Evolutionary conservation across 1,140 invertebrate genomes (phyloP).

Genomic region (Dinothrombium tinctorium): DNA sequence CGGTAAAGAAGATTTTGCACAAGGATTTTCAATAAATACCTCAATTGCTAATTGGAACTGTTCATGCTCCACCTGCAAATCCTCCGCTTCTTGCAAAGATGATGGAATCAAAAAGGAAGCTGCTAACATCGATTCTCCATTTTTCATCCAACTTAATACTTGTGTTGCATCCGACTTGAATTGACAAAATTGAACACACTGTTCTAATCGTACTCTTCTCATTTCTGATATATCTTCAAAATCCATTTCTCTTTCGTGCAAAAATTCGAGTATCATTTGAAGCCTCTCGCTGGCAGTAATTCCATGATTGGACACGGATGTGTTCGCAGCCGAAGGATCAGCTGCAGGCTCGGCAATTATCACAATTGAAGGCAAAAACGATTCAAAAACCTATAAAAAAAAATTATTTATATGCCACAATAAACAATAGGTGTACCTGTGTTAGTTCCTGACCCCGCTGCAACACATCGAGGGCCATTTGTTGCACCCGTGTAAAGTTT

Average conservation of each 20-base stretch:
- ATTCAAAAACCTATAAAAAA: constrained; percentile 40
- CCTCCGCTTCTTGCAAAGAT: constrained; percentile 67
- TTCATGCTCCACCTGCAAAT: constrained; percentile 79
- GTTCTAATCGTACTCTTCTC: constrained; percentile 61
- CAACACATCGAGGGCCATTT: constrained; percentile 68
- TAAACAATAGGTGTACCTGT: constrained; percentile 27
- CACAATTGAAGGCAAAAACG: constrained; percentile 23
- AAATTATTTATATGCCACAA: neutral
- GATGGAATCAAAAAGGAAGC: constrained; percentile 78
- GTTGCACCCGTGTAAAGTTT: constrained; percentile 77
- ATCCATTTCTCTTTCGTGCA: constrained; percentile 78
- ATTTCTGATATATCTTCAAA: constrained; percentile 76
- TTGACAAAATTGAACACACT: constrained; percentile 77
- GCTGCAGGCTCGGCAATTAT: neutral
- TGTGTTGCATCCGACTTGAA: constrained; percentile 80
- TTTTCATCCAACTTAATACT: constrained; percentile 84
- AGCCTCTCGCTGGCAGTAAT: constrained; percentile 67
- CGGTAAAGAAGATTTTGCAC: constrained; percentile 1
- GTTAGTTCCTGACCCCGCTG: constrained; percentile 62
- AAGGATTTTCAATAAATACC: constrained; percentile 20
- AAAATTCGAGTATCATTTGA: constrained; percentile 68
- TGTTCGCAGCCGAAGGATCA: neutral
- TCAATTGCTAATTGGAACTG: constrained; percentile 62
- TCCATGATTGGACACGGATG: constrained; percentile 34
- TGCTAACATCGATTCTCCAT: constrained; percentile 80